phyloP scores from a whole-genome alignment of 92 coral and sea anemone species.

The Phenganax stokvisi region DNA sequence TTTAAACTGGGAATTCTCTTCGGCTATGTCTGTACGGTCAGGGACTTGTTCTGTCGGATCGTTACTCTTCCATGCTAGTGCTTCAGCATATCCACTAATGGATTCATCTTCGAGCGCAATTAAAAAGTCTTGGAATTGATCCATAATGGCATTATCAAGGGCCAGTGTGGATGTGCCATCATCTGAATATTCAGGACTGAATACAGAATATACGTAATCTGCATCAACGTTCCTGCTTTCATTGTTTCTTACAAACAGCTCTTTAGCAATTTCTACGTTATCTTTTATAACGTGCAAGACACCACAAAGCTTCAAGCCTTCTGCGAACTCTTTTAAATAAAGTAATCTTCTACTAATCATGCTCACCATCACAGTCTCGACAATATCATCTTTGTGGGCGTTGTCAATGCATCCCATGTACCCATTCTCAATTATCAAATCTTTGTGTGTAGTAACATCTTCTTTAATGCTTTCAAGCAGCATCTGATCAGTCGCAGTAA shows the following conservation, averaged over 20 bases:
- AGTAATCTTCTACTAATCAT: conserved; percentile 55
- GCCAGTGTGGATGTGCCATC: conserved; percentile 42
- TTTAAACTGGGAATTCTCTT: conserved; percentile 30
- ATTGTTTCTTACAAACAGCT: conserved; percentile 44
- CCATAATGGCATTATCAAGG: conserved; percentile 48
- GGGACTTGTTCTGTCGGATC: conserved; percentile 33
- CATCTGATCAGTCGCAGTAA: conserved; percentile 51
- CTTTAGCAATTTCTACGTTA: conserved; percentile 42
- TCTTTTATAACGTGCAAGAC: conserved; percentile 34
- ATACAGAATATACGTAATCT: conserved; percentile 55
- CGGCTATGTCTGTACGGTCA: conserved; percentile 8
- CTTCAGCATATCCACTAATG: conserved; percentile 46
- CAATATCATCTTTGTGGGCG: conserved; percentile 50
- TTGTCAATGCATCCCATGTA: conserved; percentile 54
- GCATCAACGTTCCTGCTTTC: conserved; percentile 52
- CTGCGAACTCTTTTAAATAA: conserved; percentile 48
- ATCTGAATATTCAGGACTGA: conserved; percentile 47
- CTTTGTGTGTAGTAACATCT: conserved; percentile 47
- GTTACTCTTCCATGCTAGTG: conserved; percentile 38
- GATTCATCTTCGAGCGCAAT: conserved; percentile 54
- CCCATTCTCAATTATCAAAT: conserved; percentile 52
- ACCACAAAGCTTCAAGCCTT: conserved; percentile 54
- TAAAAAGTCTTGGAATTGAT: conserved; percentile 57
- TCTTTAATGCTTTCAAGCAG: conserved; percentile 46
- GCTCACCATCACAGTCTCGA: conserved; percentile 58